phyloP scores from a whole-genome alignment of 2,113 vertebrate genomes.

The Chaetura pelagica region DNA sequence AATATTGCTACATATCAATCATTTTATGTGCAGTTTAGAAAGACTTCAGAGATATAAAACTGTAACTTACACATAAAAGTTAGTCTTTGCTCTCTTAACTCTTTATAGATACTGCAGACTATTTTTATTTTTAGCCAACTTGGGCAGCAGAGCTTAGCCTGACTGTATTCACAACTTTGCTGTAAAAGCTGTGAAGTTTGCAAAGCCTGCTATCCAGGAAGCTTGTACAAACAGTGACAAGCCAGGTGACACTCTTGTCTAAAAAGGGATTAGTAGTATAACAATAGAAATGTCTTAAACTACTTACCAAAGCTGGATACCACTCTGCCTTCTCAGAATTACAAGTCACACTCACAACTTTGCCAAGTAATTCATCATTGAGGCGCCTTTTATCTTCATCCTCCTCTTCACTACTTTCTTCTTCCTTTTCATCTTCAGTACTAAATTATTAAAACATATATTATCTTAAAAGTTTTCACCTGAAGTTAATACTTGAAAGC shows the following conservation, averaged over 20 bases:
- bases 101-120: not conserved
- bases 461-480: not conserved
- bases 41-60: not conserved
- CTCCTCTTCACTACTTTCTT: constrained; percentile 94
- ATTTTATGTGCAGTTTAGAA: not conserved
- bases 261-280: not conserved
- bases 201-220: not conserved
- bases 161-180: not conserved
- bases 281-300: not conserved
- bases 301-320: constrained; percentile 90
- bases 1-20: not conserved
- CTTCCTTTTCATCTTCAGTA: constrained; percentile 93
- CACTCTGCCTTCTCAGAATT: constrained; percentile 76
- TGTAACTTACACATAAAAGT: not conserved
- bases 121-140: not conserved
- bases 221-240: not conserved
- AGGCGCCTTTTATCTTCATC: constrained; percentile 90
- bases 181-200: not conserved
- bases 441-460: constrained; percentile 69
- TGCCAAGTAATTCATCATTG: constrained; percentile 90
- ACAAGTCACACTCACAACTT: constrained; percentile 84
- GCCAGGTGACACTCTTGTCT: not conserved
- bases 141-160: not conserved
- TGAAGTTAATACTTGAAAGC: not conserved
- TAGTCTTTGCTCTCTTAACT: not conserved